phyloP scores from a whole-genome alignment of 2,797 vertebrate genomes.

The Antrozous pallidus region DNA sequence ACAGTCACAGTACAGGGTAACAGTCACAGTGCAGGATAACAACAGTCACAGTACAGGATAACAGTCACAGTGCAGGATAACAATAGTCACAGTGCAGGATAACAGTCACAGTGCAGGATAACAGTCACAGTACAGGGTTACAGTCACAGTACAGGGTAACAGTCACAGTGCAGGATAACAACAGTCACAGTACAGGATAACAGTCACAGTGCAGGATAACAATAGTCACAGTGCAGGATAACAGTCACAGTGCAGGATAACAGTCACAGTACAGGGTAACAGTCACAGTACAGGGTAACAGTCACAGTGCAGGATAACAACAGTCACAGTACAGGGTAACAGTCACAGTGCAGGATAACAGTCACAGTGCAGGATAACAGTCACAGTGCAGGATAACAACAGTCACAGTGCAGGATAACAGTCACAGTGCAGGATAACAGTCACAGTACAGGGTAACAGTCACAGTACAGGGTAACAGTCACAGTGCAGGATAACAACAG shows the following conservation, averaged over 20 bases:
- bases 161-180: background rate
- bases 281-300: background rate
- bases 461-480: background rate
- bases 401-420: background rate
- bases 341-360: background rate
- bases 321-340: background rate
- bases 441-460: background rate
- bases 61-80: background rate
- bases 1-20: background rate
- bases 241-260: background rate
- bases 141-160: background rate
- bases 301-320: background rate
- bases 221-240: too few species aligned
- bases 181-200: background rate
- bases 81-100: too few species aligned
- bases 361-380: background rate
- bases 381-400: background rate
- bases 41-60: background rate
- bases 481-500: background rate
- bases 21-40: background rate
- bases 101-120: background rate
- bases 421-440: background rate
- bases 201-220: background rate
- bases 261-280: background rate
- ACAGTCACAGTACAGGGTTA: background rate